phyloP scores from a whole-genome alignment of 2,797 vertebrate genomes.

The Calcarius lapponicus region DNA sequence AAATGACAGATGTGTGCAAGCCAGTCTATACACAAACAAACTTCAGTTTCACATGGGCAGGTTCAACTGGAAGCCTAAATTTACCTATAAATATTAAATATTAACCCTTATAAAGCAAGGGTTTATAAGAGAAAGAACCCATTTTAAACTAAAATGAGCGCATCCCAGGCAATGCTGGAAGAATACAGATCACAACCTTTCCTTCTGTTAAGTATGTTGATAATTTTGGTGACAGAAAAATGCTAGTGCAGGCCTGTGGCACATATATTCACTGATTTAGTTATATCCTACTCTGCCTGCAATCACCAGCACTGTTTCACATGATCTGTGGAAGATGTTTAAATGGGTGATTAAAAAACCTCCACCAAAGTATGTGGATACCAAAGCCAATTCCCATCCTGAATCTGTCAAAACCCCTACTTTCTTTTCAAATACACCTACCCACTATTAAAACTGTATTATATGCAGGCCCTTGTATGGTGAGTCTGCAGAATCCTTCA shows the following conservation, averaged over 20 bases:
- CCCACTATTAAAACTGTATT: neutral
- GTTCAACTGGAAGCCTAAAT: slow-evolving; percentile 21
- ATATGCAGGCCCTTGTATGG: neutral
- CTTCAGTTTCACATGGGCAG: slow-evolving; percentile 1
- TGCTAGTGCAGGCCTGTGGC: neutral
- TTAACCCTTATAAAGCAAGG: neutral
- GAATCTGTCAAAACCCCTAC: neutral
- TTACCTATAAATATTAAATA: neutral
- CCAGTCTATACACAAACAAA: slow-evolving; percentile 56
- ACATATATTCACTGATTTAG: neutral
- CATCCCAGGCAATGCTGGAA: neutral
- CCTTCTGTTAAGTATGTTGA: neutral
- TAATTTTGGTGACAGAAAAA: neutral
- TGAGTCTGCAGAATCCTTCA: neutral
- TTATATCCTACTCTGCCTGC: neutral
- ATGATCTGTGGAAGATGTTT: neutral
- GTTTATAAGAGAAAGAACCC: neutral
- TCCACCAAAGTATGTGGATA: neutral
- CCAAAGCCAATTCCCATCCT: neutral
- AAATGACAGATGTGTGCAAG: slow-evolving; percentile 57
- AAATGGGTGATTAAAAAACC: neutral
- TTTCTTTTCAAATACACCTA: neutral
- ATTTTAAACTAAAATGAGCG: neutral
- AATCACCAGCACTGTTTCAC: neutral
- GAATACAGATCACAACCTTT: neutral